These are phyloP conservation scores for Lithophane socia DNA, from an alignment of 2,888 invertebrate species.

Conservation along the genomic window DNA sequence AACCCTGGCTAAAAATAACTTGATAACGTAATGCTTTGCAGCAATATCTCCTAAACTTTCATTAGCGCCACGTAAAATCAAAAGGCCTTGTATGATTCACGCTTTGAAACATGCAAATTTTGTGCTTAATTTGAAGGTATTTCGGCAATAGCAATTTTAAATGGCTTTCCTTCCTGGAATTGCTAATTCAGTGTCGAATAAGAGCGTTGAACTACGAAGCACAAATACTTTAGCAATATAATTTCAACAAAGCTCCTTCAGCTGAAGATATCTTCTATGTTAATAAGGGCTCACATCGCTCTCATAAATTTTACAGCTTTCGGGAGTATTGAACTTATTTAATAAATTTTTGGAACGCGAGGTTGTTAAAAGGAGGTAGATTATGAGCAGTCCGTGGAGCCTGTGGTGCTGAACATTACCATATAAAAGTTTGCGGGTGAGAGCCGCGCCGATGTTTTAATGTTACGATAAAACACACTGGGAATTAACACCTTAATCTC, in stretches of 20 bases:
- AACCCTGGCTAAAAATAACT: conserved; percentile 65
- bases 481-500: conserved; percentile 47
- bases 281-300: conserved; percentile 26
- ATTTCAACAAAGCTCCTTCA: conserved; percentile 24
- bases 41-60: conserved; percentile 24
- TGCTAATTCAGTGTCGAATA: conserved; percentile 22
- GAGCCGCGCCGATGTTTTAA: conserved; percentile 45
- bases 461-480: conserved; percentile 48
- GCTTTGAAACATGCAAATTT: neutral
- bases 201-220: conserved; percentile 22
- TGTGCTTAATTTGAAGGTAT: conserved; percentile 1
- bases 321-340: conserved; percentile 28
- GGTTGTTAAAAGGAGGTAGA: conserved; percentile 18
- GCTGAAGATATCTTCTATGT: conserved; percentile 23
- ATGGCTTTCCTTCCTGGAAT: conserved; percentile 19
- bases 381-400: conserved; percentile 40
- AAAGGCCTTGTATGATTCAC: conserved; percentile 12
- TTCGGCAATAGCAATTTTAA: conserved; percentile 15
- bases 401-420: conserved; percentile 48
- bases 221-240: conserved; percentile 1
- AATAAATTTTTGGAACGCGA: conserved; percentile 34
- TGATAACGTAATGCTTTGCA: conserved; percentile 30
- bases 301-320: conserved; percentile 32
- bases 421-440: conserved; percentile 30
- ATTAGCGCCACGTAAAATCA: neutral